Base-by-base conservation (phyloP, 1,140 invertebrate species). In the Helicorthomorpha holstii region DNA sequence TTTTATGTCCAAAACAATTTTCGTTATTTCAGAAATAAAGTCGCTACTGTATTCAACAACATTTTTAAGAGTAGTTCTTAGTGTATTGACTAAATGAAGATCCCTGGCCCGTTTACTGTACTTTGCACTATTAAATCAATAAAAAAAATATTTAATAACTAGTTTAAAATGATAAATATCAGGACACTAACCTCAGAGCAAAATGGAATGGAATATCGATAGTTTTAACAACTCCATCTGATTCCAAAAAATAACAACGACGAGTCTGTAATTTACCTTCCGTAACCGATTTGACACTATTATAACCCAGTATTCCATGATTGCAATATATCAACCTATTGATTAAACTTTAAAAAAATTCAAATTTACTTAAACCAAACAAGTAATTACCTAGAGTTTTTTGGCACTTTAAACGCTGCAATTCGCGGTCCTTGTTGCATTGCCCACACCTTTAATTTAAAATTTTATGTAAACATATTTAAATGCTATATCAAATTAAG, bases 171-270 rank as follows among this genome's bases (percentile, higher is more conserved):
- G 42, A 7, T 14, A 42, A 43, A 55, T 23, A 54, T 22, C 51
- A n/a, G 19, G 27, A 12, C n/a, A 51, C 60, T 60, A 60, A 72
- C 70, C 64, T 81, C n/a, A 90, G 66, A 2, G 83, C 78, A 65
- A 82, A 83, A 66, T 94, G 89, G 66, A 94, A 96, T 16, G 90
- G 91, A 59, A 94, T 81, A 48, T 73, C 70, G 52, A 95, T 75
- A 60, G 83, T 81, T 64, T 84, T 87, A 0, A 95, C 62, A 45
- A 69, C 66, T 10, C 89, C 90, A 61, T 81, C 75, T 12, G 82
- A 75, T 67, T 91, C 84, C 21, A 96, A 69, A 54, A 95, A 81
- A 7, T 86, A 70, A 62, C 83, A 83, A 45, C 16, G 29, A 16
- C 16, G 7, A 34, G 29, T 34, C 16, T 34, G 29, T 7, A 16